Evolutionary conservation across 1,140 invertebrate species (phyloP), one percentile per base, ranked within the genome.

Genomic region (Eufriesea mexicana): DNA sequence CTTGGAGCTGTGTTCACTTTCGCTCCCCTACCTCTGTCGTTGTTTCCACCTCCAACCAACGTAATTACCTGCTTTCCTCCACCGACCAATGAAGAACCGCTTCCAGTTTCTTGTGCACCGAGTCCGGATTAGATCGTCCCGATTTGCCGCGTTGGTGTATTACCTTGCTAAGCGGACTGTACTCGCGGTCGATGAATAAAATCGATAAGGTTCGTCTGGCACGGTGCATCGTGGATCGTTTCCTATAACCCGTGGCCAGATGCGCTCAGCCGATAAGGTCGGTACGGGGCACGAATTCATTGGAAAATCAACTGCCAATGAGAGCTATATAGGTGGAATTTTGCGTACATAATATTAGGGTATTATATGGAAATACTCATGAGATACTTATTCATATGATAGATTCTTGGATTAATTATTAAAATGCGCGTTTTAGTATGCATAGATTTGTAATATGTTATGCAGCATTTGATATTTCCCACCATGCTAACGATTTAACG

Each of bases 1-100:
- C 93, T 94, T 94, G 93, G 94, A 90, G 90, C 88, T 92, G 82
- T 89, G 90, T 89, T 94, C 93, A 93, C 93, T 94, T 94, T 94
- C 93, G 92, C 92, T 93, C 92, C 79, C 92, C 91, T 90, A 90
- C 92, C 82, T 87, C 49, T 61, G 25, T 49, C 73, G 66, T 51
- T 47, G 78, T 51, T 82, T 71, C 86, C 85, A 82, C 84, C 66
- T 84, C 83, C 77, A 70, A n/a, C 25, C 55, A 18, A 64, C 86
- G 82, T 79, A 76, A 51, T 76, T 78, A 79, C 75, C 66, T 79
- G 71, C 45, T 71, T 54, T 79, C 80, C 70, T 79, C 76, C 54
- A 55, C 8, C 70, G 20, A 51, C 55, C 75, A 62, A 70, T 78
- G 47, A 49, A 45, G 73, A 62, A 61, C 74, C 62, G 72, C 25